Evolutionary conservation across 2,888 invertebrate genomes (phyloP), one percentile per base, ranked within the genome.

Genomic region (Trachelus stipa): DNA sequence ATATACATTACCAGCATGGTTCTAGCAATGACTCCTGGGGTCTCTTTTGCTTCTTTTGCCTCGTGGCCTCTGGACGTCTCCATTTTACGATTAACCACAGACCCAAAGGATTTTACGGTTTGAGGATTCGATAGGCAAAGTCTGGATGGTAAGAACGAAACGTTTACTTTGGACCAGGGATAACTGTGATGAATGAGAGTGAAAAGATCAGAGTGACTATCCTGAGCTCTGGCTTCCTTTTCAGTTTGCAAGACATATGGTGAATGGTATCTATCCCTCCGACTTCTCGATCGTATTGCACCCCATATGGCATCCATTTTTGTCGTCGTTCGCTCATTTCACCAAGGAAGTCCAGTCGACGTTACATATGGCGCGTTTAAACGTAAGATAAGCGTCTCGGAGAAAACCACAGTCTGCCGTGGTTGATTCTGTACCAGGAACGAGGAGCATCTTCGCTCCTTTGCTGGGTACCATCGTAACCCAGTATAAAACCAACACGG

Each of bases 1-100:
- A 88, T 88, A 88, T 84, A 89, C 89, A 78, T 89, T 87, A 89
- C 89, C 89, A 88, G 89, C 89, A 89, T 89, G 83, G 78, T 79
- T 77, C 73, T 79, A 74, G 79, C 73, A 80, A 75, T 74, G 79
- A 75, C 76, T 56, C 56, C 56, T 56, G 56, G 56, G 6, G 2
- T 6, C 23, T 23, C 23, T 23, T 56, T 23, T 56, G 56, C 56
- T 23, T 23, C 56, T 56, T 56, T 56, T 56, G 23, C 9, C 56
- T 23, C 56, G 40, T 40, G 40, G 40, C 15, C 15, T 56, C 15
- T 56, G 40, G 15, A 6, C 40, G 56, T 56, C 56, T 56, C 56
- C 56, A 23, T 23, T 56, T 56, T 9, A 56, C 56, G 56, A 56
- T 56, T 56, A 56, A 23, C 56, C 56, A 1, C 23, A 23, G 23